Evolutionary conservation across 2,797 vertebrate genomes (phyloP).

Genomic region (Tamandua tetradactyla): DNA sequence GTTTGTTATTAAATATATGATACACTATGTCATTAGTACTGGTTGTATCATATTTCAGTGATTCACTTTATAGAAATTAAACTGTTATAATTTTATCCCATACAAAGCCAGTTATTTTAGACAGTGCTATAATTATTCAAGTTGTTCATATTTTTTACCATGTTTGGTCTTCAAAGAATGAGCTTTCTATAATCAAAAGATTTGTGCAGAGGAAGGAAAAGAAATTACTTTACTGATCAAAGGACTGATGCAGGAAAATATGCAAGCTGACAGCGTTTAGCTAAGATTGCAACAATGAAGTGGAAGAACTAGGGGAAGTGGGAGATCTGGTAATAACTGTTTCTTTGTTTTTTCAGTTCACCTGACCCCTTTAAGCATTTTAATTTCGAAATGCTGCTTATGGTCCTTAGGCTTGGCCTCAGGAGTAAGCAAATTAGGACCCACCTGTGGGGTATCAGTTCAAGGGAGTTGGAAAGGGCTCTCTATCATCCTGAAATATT

Average conservation of each 20-base stretch:
- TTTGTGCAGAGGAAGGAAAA: conserved; percentile 16
- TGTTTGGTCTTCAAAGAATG: conserved; percentile 76
- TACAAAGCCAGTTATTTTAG: conserved; percentile 58
- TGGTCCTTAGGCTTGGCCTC: background rate
- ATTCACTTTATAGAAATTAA: conserved; percentile 69
- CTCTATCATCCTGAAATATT: background rate
- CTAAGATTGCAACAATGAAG: conserved; percentile 62
- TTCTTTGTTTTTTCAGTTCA: conserved; percentile 74
- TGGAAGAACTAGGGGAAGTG: conserved; percentile 65
- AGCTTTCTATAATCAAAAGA: conserved; percentile 74
- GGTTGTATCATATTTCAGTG: conserved; percentile 44
- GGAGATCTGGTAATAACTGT: conserved; percentile 59
- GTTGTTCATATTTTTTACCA: conserved; percentile 70
- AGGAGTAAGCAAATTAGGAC: conserved; percentile 61
- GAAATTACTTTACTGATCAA: conserved; percentile 65
- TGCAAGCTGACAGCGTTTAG: conserved; percentile 26
- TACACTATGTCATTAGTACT: background rate
- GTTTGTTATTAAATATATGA: background rate
- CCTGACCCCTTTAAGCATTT: conserved; percentile 69
- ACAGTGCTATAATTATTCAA: conserved; percentile 69
- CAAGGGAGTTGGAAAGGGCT: background rate
- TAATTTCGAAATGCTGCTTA: conserved; percentile 57
- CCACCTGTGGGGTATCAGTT: conserved; percentile 60
- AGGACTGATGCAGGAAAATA: conserved; percentile 68
- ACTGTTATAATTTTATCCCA: conserved; percentile 1